Evolutionary conservation across 1,140 invertebrate genomes (phyloP).

Genomic region (Odontomachus brunneus): DNA sequence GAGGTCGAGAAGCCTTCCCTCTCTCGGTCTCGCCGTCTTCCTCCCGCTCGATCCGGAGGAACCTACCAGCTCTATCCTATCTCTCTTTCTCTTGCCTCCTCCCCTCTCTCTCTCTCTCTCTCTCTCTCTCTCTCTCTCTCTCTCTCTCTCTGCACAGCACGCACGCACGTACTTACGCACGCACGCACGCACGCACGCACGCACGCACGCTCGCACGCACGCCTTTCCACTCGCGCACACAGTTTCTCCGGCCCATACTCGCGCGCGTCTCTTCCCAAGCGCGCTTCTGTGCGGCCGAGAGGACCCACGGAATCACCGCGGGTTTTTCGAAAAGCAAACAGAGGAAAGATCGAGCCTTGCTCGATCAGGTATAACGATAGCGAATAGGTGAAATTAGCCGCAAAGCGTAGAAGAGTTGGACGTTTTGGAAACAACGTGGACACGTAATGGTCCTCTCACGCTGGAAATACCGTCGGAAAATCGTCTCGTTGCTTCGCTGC

Average conservation of each 20-base stretch:
- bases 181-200: neutral
- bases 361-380: neutral
- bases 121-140: slow-evolving; percentile 21
- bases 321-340: no score
- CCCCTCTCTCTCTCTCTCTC: slow-evolving; percentile 28
- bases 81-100: slow-evolving; percentile 3
- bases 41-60: slow-evolving; percentile 9
- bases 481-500: no score
- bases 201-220: no score
- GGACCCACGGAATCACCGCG: no score
- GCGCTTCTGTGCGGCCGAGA: no score
- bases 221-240: no score
- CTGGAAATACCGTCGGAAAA: neutral
- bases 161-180: neutral
- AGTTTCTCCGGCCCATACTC: no score
- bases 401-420: neutral
- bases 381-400: neutral
- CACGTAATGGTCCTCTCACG: neutral
- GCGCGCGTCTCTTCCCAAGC: no score
- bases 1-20: slow-evolving; percentile 63
- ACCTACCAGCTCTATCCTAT: slow-evolving; percentile 12
- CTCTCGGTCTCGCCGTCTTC: slow-evolving; percentile 33
- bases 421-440: neutral
- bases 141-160: neutral
- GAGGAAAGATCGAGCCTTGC: no score